A percentile compares a stretch with the other conserved stretches of the same genome.
Conservation (phyloP, 2,797 vertebrate genomes). For the Melanotaenia trifasciata region DNA sequence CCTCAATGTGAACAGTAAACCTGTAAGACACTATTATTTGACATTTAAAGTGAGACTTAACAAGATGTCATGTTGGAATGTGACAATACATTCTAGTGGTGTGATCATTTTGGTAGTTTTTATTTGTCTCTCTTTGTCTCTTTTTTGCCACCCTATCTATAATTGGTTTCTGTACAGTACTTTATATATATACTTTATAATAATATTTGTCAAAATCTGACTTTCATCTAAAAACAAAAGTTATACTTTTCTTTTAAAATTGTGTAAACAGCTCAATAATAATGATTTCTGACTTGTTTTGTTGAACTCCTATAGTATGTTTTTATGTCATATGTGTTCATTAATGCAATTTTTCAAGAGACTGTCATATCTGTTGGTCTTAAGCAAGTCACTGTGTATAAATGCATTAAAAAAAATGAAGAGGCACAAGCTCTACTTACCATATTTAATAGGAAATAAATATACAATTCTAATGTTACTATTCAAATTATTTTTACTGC, state of each 20-base stretch:
- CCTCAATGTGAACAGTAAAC: slow-evolving; percentile 28
- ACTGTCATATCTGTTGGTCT: slow-evolving; percentile 84
- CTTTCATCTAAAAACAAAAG: neutral
- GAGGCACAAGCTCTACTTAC: slow-evolving; percentile 86
- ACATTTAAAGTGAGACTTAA: slow-evolving; percentile 23
- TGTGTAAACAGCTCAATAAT: neutral
- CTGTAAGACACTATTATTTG: slow-evolving; percentile 13
- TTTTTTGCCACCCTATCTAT: neutral
- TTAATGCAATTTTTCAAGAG: slow-evolving; percentile 91
- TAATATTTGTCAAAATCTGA: neutral
- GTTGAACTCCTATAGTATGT: slow-evolving; percentile 42
- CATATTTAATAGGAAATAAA: slow-evolving; percentile 92
- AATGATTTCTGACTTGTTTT: slow-evolving; percentile 31
- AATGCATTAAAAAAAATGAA: slow-evolving; percentile 87
- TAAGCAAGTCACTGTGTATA: slow-evolving; percentile 85
- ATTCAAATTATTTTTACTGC: slow-evolving; percentile 89
- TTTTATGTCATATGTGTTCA: slow-evolving; percentile 87
- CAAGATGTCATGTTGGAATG: slow-evolving; percentile 17
- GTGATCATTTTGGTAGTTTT: slow-evolving; percentile 1
- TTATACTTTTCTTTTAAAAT: neutral
- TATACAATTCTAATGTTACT: slow-evolving; percentile 90
- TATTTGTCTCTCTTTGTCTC: neutral
- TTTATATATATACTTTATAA: neutral
- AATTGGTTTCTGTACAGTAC: neutral
- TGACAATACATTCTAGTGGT: slow-evolving; percentile 4